phyloP scores from a whole-genome alignment of 1,140 invertebrate species.

The Cydia amplana region DNA sequence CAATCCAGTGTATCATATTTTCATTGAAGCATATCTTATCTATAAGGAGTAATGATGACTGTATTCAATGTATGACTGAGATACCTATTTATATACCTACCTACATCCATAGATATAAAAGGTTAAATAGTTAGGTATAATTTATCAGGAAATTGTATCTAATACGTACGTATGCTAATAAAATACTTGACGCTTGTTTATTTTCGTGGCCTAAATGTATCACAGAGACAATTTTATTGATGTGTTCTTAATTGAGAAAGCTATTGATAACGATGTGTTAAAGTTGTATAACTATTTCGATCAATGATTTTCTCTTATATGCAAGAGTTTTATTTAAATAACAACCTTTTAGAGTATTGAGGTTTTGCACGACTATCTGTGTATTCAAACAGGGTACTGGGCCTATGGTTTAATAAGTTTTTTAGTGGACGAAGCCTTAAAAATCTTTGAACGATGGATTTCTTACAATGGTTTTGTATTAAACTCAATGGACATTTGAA shows the following conservation, averaged over 20 bases:
- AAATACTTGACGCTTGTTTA: constrained; percentile 12
- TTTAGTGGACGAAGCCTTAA: no score
- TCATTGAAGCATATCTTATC: not conserved
- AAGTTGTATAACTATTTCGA: constrained; percentile 29
- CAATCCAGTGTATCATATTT: not conserved
- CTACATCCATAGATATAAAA: not conserved
- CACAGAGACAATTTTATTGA: constrained; percentile 9
- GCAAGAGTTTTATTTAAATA: not conserved
- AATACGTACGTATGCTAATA: not conserved
- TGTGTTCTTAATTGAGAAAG: constrained; percentile 14
- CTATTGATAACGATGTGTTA: constrained; percentile 24
- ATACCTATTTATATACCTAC: not conserved
- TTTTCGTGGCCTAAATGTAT: not conserved
- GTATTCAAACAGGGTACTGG: no score
- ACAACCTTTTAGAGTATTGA: not conserved
- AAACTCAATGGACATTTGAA: no score
- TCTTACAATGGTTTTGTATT: no score
- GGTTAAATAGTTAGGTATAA: not conserved
- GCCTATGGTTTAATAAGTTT: no score
- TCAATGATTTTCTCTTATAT: not conserved
- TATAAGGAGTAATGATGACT: not conserved
- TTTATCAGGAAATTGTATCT: not conserved
- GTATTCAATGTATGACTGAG: not conserved
- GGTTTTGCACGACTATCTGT: not conserved
- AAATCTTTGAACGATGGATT: no score